Conservation (phyloP, 2,113 vertebrate genomes). For the Reinhardtius hippoglossoides region DNA sequence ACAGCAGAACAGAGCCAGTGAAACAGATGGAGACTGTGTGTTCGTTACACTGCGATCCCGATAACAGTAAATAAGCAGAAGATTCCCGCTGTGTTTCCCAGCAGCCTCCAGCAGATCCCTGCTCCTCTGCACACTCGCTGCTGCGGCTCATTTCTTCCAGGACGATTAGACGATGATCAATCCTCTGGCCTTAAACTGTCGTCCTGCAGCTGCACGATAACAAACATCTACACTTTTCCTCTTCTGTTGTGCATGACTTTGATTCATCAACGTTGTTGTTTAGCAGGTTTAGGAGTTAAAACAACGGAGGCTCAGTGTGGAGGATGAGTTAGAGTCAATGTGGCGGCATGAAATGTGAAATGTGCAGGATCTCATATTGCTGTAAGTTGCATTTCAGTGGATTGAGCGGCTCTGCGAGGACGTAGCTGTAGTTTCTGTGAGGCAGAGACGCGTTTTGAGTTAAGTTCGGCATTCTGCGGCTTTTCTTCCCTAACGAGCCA, state of each 20-base stretch:
- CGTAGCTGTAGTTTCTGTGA: not conserved
- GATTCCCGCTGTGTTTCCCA: conserved; percentile 46
- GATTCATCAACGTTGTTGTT: not conserved
- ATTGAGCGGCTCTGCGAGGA: not conserved
- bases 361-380: not conserved
- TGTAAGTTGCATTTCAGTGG: conserved; percentile 5
- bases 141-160: conserved; percentile 47
- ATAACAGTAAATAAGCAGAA: conserved; percentile 58
- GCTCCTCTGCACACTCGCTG: conserved; percentile 21
- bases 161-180: conserved; percentile 65
- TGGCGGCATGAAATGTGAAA: conserved; percentile 1
- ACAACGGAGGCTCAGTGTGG: not conserved
- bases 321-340: conserved; percentile 31
- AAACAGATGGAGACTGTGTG: conserved; percentile 46
- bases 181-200: conserved; percentile 39
- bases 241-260: not conserved
- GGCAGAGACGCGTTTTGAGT: conserved; percentile 23
- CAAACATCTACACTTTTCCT: conserved; percentile 33
- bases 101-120: conserved; percentile 43
- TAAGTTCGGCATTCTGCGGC: conserved; percentile 19
- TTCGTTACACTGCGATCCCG: conserved; percentile 29
- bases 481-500: conserved; percentile 41
- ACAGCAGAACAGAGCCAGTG: not conserved
- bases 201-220: not conserved
- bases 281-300: not conserved